Base-by-base conservation (phyloP, 2,797 vertebrate species). In the Sebastes reedi region DNA sequence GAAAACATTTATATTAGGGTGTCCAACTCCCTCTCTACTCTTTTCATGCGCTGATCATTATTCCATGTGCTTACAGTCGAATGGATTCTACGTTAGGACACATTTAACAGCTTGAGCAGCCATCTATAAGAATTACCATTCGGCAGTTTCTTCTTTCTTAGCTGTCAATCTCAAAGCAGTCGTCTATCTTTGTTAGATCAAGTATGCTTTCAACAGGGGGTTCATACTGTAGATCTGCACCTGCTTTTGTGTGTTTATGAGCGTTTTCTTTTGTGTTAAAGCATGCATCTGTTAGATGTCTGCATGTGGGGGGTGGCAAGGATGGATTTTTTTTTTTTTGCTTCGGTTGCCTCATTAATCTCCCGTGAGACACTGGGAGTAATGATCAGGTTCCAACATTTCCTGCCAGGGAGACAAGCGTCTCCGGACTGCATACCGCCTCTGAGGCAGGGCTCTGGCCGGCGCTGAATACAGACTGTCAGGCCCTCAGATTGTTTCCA, bases 371-470 rank as follows among this genome's bases (percentile, higher is more conserved):
- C 89, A 88, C 87, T 82, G 46, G 83, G 89, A 94, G 90, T 93
- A 89, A 91, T 91, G 95, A 95, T 95, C 92, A 90, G 90, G 94
- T 96, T 96, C 94, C 95, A 95, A 94, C 91, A 86, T 94, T 96
- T 96, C 95, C 95, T 96, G 94, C 90, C 91, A 93, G 92, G 87
- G 93, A 96, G 94, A 95, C 93, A 82, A 94, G 89, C 77, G 89
- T 94, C 94, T 95, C 93, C 80, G 91, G 93, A 91, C 92, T 89
- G 88, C 91, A 93, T 91, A 90, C 89, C 75, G 75, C 92, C 93
- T 93, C 91, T 84, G 75, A 92, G 90, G 91, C 90, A 86, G 86
- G 83, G 84, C 87, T 87, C 90, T 92, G 87, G 92, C 91, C 92
- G 82, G 85, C 25, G 42, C 88, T 90, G 80, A 92, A 92, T 87